Percentiles rank a stretch among this genome's conserved stretches.
Conservation (phyloP, 2,797 vertebrate species). For the Decapterus maruadsi region DNA sequence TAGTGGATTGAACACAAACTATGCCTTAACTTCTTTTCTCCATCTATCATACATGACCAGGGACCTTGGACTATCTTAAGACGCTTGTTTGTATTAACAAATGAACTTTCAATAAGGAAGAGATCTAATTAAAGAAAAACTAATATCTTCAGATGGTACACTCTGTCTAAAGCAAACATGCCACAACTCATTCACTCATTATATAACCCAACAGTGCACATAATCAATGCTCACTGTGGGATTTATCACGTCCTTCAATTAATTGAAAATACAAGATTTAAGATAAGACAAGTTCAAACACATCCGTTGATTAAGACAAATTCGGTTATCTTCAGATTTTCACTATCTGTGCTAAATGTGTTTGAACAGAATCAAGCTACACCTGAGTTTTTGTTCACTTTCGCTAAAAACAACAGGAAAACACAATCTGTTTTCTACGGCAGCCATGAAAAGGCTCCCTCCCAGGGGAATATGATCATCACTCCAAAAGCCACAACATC, state of each 20-base stretch:
- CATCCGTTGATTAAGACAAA: neutral
- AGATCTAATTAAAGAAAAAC: neutral
- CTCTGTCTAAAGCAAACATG: neutral
- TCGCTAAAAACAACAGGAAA: constrained; percentile 53
- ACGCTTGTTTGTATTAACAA: neutral
- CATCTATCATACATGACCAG: neutral
- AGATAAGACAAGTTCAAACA: neutral
- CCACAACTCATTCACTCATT: neutral
- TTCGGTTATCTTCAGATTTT: neutral
- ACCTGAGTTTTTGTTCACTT: constrained; percentile 32
- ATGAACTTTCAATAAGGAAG: neutral
- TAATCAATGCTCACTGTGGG: neutral
- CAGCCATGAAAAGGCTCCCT: constrained; percentile 66
- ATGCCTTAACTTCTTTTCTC: neutral
- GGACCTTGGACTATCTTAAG: neutral
- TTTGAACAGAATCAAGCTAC: constrained; percentile 11
- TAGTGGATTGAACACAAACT: neutral
- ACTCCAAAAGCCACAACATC: constrained; percentile 74
- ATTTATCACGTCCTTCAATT: neutral
- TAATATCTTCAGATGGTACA: neutral
- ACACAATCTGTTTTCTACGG: constrained; percentile 55
- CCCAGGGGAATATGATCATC: constrained; percentile 67
- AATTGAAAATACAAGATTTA: neutral
- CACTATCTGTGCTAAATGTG: neutral
- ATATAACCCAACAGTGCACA: neutral